phyloP scores from a whole-genome alignment of 2,888 invertebrate genomes.

The Boloria selene region DNA sequence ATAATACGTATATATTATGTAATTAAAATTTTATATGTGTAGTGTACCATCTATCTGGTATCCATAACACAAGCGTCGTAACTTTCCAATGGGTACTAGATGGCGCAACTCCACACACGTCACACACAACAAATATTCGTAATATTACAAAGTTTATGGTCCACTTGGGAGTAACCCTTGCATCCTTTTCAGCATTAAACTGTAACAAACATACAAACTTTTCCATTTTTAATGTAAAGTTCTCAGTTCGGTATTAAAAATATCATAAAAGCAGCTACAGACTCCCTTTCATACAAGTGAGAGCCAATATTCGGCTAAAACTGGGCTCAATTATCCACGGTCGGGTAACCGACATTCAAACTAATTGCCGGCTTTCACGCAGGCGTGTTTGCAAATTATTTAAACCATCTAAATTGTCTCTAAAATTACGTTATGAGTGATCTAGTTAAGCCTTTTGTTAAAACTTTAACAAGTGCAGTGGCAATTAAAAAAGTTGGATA shows the following conservation, averaged over 20 bases:
- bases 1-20: no score
- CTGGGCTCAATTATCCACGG: constrained; percentile 37
- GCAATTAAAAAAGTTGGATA: constrained; percentile 20
- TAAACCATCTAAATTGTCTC: constrained; percentile 8
- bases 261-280: not conserved
- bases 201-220: no score
- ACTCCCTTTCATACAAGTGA: constrained; percentile 34
- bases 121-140: no score
- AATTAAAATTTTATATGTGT: no score
- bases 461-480: not conserved
- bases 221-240: not conserved
- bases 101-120: no score
- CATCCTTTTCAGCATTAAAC: no score
- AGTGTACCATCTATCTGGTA: no score
- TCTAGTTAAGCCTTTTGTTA: not conserved
- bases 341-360: constrained; percentile 34
- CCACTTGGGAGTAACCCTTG: no score
- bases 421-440: not conserved
- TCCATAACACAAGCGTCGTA: no score
- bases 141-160: no score
- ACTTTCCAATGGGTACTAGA: no score
- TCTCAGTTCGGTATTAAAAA: not conserved
- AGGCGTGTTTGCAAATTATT: constrained; percentile 28
- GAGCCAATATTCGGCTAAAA: constrained; percentile 33
- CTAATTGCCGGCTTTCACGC: constrained; percentile 37